Percentiles rank a stretch among this genome's conserved stretches.
phyloP scores from a whole-genome alignment of 2,797 vertebrate genomes.

The Fundulus diaphanus region DNA sequence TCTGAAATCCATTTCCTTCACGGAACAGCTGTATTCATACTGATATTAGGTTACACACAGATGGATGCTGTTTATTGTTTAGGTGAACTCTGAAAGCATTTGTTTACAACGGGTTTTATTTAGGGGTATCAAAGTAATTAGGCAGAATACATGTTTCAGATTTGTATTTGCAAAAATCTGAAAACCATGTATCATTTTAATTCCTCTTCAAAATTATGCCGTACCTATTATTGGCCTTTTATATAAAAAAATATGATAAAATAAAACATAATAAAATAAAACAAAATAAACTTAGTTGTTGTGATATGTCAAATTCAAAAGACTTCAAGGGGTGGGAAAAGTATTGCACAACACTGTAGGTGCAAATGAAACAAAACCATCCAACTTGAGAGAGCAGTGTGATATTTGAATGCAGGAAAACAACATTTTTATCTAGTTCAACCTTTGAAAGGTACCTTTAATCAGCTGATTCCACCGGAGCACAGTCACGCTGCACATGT shows the following conservation, averaged over 20 bases:
- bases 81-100: too few species aligned
- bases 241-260: background rate
- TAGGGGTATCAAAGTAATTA: background rate
- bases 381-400: background rate
- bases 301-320: too few species aligned
- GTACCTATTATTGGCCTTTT: background rate
- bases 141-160: background rate
- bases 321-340: background rate
- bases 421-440: background rate
- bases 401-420: constrained; percentile 12
- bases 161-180: background rate
- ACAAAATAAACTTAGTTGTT: background rate
- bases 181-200: background rate
- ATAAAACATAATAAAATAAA: too few species aligned
- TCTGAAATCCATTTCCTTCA: background rate
- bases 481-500: constrained; percentile 44
- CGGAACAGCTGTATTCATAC: too few species aligned
- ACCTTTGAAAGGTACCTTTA: constrained; percentile 41
- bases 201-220: background rate
- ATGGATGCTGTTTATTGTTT: too few species aligned
- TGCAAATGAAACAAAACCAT: constrained; percentile 15
- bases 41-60: too few species aligned
- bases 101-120: too few species aligned
- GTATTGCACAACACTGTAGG: background rate
- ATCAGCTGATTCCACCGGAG: constrained; percentile 48